Conservation (phyloP, 2,113 vertebrate species). For the Dolichotis patagonum region DNA sequence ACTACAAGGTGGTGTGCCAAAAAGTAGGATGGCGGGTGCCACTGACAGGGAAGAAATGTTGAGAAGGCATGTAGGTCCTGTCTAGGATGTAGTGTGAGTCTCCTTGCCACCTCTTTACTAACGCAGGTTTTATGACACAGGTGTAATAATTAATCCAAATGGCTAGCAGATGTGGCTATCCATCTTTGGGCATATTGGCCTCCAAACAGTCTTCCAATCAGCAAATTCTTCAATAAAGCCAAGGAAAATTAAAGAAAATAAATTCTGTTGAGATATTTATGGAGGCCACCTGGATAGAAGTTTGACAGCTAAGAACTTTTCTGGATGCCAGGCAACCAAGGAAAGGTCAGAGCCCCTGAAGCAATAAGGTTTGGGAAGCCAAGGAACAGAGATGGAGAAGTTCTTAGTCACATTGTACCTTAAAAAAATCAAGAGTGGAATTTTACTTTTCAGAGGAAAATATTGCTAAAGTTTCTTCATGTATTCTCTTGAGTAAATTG, state of each 20-base stretch:
- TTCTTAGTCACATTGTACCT: not conserved
- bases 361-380: slow-evolving; percentile 39
- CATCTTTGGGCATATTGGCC: slow-evolving; percentile 84
- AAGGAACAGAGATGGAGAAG: slow-evolving; percentile 1
- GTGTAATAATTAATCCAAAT: slow-evolving; percentile 89
- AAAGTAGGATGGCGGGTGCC: not conserved
- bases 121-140: slow-evolving; percentile 87
- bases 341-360: slow-evolving; percentile 70
- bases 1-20: not conserved
- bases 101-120: slow-evolving; percentile 84
- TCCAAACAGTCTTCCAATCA: slow-evolving; percentile 84
- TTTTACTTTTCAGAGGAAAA: slow-evolving; percentile 14
- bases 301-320: slow-evolving; percentile 76
- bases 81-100: slow-evolving; percentile 79
- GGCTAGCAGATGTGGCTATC: slow-evolving; percentile 88
- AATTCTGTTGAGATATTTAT: slow-evolving; percentile 87
- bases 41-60: not conserved
- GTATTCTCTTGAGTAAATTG: not conserved
- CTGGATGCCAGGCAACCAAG: slow-evolving; percentile 71
- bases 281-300: slow-evolving; percentile 87
- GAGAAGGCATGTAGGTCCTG: slow-evolving; percentile 53
- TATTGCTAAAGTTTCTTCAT: not conserved
- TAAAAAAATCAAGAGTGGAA: not conserved
- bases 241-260: slow-evolving; percentile 90
- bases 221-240: slow-evolving; percentile 85